Conservation (phyloP, 2,113 vertebrate species). For the Nanorana parkeri region DNA sequence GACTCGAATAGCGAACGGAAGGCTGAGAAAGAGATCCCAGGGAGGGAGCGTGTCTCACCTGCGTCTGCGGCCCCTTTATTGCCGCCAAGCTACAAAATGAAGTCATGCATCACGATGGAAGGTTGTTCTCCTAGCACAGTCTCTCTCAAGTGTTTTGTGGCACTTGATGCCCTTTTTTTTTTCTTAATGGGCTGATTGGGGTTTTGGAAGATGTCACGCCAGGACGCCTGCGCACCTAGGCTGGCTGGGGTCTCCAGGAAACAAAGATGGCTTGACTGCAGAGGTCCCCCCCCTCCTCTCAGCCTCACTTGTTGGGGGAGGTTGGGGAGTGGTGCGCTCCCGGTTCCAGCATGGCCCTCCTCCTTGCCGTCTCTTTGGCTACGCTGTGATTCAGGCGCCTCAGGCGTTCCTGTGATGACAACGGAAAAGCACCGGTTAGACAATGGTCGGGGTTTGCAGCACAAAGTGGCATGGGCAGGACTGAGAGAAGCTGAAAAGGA, state of each 20-base stretch:
- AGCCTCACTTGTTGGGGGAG: constrained; percentile 81
- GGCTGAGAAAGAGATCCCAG: no score
- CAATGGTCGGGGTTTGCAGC: neutral
- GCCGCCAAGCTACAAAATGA: neutral
- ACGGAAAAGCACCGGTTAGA: rapidly evolving
- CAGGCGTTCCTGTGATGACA: constrained; percentile 79
- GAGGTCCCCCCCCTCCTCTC: neutral
- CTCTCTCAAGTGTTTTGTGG: neutral
- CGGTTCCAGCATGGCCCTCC: constrained; percentile 91
- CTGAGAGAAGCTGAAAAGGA: no score
- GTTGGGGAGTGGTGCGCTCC: constrained; percentile 80
- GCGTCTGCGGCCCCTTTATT: neutral
- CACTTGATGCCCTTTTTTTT: neutral
- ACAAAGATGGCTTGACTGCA: neutral
- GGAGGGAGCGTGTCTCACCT: neutral
- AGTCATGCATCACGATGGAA: constrained; percentile 22
- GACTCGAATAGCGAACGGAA: neutral
- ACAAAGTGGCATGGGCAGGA: no score
- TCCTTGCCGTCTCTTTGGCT: constrained; percentile 89
- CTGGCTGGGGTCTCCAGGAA: neutral
- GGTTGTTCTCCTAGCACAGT: neutral
- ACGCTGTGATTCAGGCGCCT: constrained; percentile 91
- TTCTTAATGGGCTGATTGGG: neutral
- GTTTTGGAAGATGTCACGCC: neutral
- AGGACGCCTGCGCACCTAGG: neutral